Conservation (phyloP, 2,113 vertebrate species). For the Sula dactylatra region DNA sequence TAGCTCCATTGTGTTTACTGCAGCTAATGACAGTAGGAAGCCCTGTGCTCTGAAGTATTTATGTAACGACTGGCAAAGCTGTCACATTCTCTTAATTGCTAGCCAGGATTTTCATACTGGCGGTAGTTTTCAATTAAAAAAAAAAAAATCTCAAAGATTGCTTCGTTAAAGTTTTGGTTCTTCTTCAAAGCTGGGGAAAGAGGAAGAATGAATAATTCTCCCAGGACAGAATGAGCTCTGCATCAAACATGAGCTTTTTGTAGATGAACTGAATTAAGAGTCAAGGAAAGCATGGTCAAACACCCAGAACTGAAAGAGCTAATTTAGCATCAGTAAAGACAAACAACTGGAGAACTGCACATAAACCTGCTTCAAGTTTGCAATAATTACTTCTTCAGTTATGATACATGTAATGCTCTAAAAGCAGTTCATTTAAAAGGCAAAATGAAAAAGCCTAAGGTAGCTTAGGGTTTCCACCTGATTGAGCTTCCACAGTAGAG, state of each 20-base stretch:
- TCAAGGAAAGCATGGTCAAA: background rate
- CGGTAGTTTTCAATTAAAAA: constrained; percentile 1
- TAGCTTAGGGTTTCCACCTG: background rate
- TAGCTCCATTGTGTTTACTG: constrained; percentile 1
- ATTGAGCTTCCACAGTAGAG: background rate
- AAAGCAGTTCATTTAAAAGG: background rate
- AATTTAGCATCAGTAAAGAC: background rate
- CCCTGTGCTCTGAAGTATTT: background rate
- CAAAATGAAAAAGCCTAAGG: background rate
- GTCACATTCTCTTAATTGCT: constrained; percentile 29
- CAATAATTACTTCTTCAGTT: background rate
- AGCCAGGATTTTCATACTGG: background rate
- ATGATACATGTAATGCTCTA: background rate
- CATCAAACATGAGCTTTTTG: background rate
- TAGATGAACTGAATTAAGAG: background rate
- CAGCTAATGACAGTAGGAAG: constrained; percentile 23
- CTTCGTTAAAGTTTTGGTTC: background rate
- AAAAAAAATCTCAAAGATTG: background rate
- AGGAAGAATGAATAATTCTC: background rate
- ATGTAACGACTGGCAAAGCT: constrained; percentile 29
- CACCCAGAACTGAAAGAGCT: background rate
- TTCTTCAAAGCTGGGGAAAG: background rate
- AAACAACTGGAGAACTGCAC: background rate
- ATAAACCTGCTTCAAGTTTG: background rate
- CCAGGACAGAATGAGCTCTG: background rate